Base-by-base conservation (phyloP, 2,797 vertebrate species). In the Sebastes kiyomatsui region DNA sequence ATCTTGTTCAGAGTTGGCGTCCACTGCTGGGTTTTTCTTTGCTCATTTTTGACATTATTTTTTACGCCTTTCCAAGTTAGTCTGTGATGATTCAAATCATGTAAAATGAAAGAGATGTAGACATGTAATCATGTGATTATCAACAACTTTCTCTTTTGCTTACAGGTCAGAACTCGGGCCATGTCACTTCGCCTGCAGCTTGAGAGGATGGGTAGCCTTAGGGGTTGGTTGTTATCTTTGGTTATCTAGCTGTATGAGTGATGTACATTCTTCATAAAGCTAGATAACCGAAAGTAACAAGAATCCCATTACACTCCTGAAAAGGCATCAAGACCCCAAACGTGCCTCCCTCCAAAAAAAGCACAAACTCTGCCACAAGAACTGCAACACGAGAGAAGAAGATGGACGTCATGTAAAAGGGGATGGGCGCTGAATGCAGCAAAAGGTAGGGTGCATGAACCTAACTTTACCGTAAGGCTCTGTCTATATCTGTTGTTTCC, bases 231-330 rank as follows among this genome's bases (percentile, higher is more conserved):
- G 49, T 66, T 66, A 66, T 66, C 64, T 66, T 66, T 66, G 64
- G 64, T 66, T 66, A 66, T 66, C 64, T 66, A 66, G 64, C 64
- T 66, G 64, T 66, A 66, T 66, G 64, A 66, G 64, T 98, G 95
- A 90, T 91, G 95, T 97, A 96, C 93, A 97, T 96, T 97, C 96
- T 96, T 97, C 96, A 97, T 97, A 97, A 97, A 97, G 96, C 96
- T 97, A 97, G 95, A 97, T 97, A 97, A 97, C 96, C 96, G 96
- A 97, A 97, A 97, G 96, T 97, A 97, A 97, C 96, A 97, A 97
- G 96, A 97, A 97, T 97, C 97, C 97, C 97, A 98, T 94, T 93
- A 93, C 93, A 91, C 67, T 94, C 95, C 96, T 96, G 94, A 85
- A 95, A 96, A 95, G 96, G 96, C 95, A 92, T 92, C 81, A 93